Evolutionary conservation across 1,140 invertebrate genomes (phyloP).

Genomic region (Bombus breviceps): DNA sequence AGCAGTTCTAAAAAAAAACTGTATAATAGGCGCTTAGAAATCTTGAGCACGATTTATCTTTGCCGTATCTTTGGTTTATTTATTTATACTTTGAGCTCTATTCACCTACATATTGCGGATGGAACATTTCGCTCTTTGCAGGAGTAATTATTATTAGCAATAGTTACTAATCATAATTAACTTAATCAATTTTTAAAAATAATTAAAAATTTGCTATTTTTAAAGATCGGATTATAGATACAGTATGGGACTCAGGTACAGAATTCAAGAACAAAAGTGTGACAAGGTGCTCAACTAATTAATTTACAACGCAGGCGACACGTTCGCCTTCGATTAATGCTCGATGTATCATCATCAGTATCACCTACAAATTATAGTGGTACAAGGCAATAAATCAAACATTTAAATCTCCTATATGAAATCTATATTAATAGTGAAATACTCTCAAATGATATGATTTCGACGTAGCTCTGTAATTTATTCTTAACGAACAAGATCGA

Average conservation of each 20-base stretch:
- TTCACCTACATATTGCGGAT: too few relatives aligned
- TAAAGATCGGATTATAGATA: too few relatives aligned
- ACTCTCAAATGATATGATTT: neutral
- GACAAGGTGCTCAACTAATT: slow-evolving; percentile 46
- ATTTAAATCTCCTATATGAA: neutral
- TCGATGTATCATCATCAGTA: neutral
- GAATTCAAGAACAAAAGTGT: slow-evolving; percentile 17
- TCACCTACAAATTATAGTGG: neutral
- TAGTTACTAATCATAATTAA: neutral
- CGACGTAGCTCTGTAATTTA: too few relatives aligned
- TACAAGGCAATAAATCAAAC: too few relatives aligned
- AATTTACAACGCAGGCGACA: neutral
- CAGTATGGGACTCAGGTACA: neutral
- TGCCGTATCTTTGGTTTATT: too few relatives aligned
- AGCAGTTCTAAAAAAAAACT: neutral
- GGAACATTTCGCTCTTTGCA: neutral
- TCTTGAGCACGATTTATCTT: neutral
- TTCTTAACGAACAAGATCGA: neutral
- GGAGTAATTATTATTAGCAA: neutral
- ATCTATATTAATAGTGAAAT: neutral
- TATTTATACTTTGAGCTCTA: neutral
- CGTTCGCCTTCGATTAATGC: slow-evolving; percentile 11
- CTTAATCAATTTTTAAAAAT: neutral
- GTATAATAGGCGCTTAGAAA: neutral
- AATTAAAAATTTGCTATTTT: neutral